These are phyloP conservation scores for Hoplodrina ambigua DNA, from an alignment of 2,888 invertebrate species.

Conservation along the genomic window DNA sequence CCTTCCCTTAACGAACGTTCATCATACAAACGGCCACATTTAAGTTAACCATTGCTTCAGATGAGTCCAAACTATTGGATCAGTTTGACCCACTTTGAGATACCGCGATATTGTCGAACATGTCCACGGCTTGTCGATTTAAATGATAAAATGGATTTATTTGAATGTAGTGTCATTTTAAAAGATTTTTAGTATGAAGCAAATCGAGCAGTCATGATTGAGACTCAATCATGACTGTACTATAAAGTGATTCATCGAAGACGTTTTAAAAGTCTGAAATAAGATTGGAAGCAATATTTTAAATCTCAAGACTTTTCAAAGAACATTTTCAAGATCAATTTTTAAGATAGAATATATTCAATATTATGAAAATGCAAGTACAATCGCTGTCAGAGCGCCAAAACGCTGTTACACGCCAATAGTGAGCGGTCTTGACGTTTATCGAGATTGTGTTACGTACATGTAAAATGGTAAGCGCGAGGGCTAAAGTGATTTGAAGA, in stretches of 20 bases:
- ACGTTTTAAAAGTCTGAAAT: not conserved
- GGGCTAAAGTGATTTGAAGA: slow-evolving; percentile 33
- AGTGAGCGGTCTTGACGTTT: slow-evolving; percentile 18
- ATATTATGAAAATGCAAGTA: slow-evolving; percentile 30
- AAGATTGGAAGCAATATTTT: not conserved
- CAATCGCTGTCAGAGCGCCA: slow-evolving; percentile 42
- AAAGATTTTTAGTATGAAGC: too few relatives aligned
- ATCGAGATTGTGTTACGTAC: slow-evolving; percentile 40
- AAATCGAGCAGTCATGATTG: too few relatives aligned
- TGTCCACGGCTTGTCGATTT: slow-evolving; percentile 12
- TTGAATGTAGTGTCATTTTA: not conserved
- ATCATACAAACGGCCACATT: slow-evolving; percentile 7
- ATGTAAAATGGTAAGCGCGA: slow-evolving; percentile 37
- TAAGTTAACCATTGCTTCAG: not conserved
- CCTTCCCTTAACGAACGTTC: not conserved
- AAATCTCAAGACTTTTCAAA: slow-evolving; percentile 1
- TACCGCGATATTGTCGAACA: slow-evolving; percentile 25
- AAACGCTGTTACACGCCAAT: slow-evolving; percentile 19
- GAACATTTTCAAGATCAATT: not conserved
- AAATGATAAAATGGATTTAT: slow-evolving; percentile 1
- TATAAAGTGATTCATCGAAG: not conserved
- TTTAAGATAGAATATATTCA: slow-evolving; percentile 21
- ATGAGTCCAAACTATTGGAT: slow-evolving; percentile 9
- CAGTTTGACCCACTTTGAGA: slow-evolving; percentile 36
- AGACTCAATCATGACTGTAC: too few relatives aligned